Evolutionary conservation across 2,888 invertebrate species (phyloP), one percentile per base, ranked within the genome.

Genomic region (Oligia latruncula): DNA sequence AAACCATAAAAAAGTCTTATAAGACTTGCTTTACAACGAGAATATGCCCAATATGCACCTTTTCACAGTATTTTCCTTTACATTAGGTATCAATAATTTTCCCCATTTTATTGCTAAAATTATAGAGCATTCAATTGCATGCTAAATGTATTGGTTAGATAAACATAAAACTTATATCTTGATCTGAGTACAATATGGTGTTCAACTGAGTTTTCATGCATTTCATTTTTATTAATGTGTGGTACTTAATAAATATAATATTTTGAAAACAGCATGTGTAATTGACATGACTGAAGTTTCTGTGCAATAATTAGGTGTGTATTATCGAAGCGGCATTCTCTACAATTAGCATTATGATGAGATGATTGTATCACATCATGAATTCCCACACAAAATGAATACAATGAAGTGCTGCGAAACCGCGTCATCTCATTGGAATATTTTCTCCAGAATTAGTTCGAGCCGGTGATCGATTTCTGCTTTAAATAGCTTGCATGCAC

Each of bases 391-490:
- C 74, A 82, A 82, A 68, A 64, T 72, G 71, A 81, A 71, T 81
- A 81, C 52, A 74, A 74, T 82, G 83, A 78, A 87, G 74, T 81
- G 73, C 72, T 82, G 80, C 85, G 85, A 85, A 89, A 80, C 88
- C 82, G 87, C 82, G 85, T 90, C 85, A 90, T 93, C 93, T 94
- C 95, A 93, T 94, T 93, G 94, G 93, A 95, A 93, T 91, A 93
- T 92, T 90, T 87, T 85, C 79, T 85, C 80, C 65, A 72, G 77
- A 78, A 67, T 85, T 58, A 71, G 78, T 90, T 89, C 87, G 90
- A 90, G 90, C 87, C 82, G 88, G 92, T 92, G 93, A 92, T 90
- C 94, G 94, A 91, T 94, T 94, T 94, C 95, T 93, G 93, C 90
- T 91, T 91, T 89, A 88, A 78, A 80, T 79, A 81, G 77, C 82